These are phyloP conservation scores for Apodemia duryi DNA, from an alignment of 2,888 invertebrate genomes.

Conservation along the genomic window DNA sequence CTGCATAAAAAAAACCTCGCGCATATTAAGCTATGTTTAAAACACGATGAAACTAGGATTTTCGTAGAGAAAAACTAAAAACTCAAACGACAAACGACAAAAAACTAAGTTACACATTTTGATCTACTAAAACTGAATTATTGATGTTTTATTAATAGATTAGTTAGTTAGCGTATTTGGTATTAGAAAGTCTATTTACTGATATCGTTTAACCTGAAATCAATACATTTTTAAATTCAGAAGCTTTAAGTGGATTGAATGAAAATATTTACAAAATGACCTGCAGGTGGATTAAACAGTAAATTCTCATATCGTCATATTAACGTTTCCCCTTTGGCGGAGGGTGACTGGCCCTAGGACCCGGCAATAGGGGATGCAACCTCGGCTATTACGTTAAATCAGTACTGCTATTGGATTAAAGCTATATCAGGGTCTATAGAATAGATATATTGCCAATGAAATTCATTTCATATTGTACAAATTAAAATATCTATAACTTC, in stretches of 20 bases:
- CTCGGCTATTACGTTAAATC: conserved; percentile 76
- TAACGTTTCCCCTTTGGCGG: conserved; percentile 69
- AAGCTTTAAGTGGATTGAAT: conserved; percentile 74
- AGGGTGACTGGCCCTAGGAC: conserved; percentile 58
- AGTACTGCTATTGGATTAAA: conserved; percentile 70
- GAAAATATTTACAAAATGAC: conserved; percentile 79
- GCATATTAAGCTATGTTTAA: no score
- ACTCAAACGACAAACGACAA: no score
- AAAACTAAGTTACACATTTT: no score
- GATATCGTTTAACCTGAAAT: neutral
- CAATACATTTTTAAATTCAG: conserved; percentile 41
- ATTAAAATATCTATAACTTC: neutral
- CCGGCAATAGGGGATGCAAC: conserved; percentile 62
- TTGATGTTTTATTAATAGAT: neutral
- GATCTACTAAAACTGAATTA: neutral
- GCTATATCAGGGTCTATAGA: conserved; percentile 43
- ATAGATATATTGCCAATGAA: conserved; percentile 19
- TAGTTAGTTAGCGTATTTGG: neutral
- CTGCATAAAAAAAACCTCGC: no score
- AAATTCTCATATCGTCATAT: conserved; percentile 78
- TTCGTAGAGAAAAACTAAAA: no score
- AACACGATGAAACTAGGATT: no score
- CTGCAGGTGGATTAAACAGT: conserved; percentile 76
- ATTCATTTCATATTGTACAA: neutral
- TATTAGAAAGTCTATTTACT: neutral